Conservation (phyloP, 1,140 invertebrate species). For the Drosophila orena region DNA sequence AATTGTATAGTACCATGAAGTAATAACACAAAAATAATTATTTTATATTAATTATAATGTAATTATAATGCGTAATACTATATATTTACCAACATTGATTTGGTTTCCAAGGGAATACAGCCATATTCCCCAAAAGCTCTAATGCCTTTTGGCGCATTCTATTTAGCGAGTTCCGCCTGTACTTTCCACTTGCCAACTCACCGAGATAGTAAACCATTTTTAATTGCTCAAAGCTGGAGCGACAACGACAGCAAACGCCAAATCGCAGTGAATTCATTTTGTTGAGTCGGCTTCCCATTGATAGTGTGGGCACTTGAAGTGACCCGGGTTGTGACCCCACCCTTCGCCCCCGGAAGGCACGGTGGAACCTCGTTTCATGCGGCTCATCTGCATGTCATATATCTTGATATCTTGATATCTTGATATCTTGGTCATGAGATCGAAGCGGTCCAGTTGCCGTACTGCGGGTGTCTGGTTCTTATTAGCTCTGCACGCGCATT, state of each 20-base stretch:
- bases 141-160: not conserved
- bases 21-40: no score
- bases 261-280: constrained; percentile 79
- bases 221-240: constrained; percentile 78
- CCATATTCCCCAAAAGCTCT: not conserved
- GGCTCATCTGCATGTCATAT: constrained; percentile 71
- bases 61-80: no score
- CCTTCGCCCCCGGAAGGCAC: constrained; percentile 2
- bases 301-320: constrained; percentile 42
- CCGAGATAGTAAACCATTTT: constrained; percentile 48
- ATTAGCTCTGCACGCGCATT: constrained; percentile 68
- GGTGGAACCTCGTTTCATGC: constrained; percentile 48
- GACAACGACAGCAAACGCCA: constrained; percentile 57
- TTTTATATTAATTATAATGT: no score
- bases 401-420: constrained; percentile 53
- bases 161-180: constrained; percentile 11
- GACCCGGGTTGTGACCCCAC: constrained; percentile 45
- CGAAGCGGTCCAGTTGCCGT: constrained; percentile 58
- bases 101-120: no score
- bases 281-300: constrained; percentile 69
- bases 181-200: constrained; percentile 42
- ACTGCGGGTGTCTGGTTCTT: constrained; percentile 80
- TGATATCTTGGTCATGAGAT: constrained; percentile 71
- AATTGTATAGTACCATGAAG: no score
- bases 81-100: no score